Evolutionary conservation across 1,140 invertebrate species (phyloP), one percentile per base, ranked within the genome.

Genomic region (Drusus annulatus): DNA sequence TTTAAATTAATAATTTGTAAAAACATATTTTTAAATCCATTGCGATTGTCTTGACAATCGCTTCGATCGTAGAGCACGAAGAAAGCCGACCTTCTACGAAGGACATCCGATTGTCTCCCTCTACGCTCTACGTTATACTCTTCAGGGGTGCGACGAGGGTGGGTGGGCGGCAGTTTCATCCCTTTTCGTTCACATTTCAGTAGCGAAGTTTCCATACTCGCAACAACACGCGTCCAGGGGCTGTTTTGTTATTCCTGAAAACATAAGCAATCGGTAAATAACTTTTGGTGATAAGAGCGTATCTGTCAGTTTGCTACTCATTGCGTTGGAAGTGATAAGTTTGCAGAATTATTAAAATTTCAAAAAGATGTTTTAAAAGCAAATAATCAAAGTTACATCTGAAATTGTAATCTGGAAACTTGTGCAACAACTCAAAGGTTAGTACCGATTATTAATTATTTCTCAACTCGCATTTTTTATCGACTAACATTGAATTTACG

Each of bases 121-220:
- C 68, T 71, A 68, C 31, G 16, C 19, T 23, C 19, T 60, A 56
- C 54, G 10, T 5, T 16, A 6, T 23, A 16, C 60, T n/a, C 21
- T 31, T 23, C 31, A 31, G 13, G n/a, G 23, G 25, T 65, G 3
- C 62, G 31, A 28, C 10, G 23, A n/a, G 36, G 28, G 69, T 74
- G 51, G 50, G 69, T 71, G 23, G 21, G 50, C 23, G 69, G n/a
- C 23, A 65, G 51, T 75, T 75, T 23, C 71, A 75, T 58, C 54
- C 71, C 71, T 36, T 68, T 19, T 23, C 28, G 78, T 81, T 78
- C 76, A 74, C 76, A 78, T 76, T 36, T 83, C 82, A 83, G 82
- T 83, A 80, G 75, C 76, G 77, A 77, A n/a, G 31, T 65, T 56
- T 63, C 77, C 36, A 52, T 51, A 52, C 71, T 77, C 68, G 80